phyloP scores from a whole-genome alignment of 2,113 vertebrate species.

The Heloderma charlesbogerti region DNA sequence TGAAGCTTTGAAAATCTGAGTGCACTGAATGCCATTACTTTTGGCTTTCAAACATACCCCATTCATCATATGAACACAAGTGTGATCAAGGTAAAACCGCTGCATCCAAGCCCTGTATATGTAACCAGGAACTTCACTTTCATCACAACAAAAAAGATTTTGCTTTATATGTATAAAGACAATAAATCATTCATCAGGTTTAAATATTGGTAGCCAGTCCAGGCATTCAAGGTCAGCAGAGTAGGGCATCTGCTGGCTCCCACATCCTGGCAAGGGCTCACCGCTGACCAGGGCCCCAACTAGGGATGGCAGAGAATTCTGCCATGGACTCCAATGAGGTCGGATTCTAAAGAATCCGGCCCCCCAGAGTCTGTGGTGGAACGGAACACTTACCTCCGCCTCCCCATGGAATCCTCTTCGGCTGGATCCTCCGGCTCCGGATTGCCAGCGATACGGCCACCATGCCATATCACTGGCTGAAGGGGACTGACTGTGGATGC shows the following conservation, averaged over 20 bases:
- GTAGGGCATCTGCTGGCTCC: not conserved
- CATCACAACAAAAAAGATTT: not conserved
- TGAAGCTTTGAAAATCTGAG: not conserved
- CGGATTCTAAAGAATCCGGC: too few relatives aligned
- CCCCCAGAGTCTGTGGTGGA: too few relatives aligned
- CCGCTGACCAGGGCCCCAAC: not conserved
- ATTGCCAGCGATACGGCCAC: too few relatives aligned
- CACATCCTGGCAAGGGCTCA: not conserved
- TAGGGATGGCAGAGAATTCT: too few relatives aligned
- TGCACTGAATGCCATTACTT: not conserved
- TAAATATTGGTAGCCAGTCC: not conserved
- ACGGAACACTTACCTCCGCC: too few relatives aligned
- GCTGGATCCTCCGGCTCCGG: too few relatives aligned
- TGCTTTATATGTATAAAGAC: not conserved
- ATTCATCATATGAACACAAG: constrained; percentile 22
- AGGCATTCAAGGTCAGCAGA: not conserved
- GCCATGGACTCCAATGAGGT: too few relatives aligned
- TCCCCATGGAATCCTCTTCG: too few relatives aligned
- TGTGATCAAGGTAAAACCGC: constrained; percentile 15
- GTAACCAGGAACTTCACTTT: not conserved
- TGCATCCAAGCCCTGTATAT: not conserved
- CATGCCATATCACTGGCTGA: too few relatives aligned
- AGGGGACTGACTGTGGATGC: too few relatives aligned
- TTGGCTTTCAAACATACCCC: not conserved
- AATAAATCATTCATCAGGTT: not conserved